Conservation (phyloP, 2,888 invertebrate genomes). For the Matsumyia berberina region DNA sequence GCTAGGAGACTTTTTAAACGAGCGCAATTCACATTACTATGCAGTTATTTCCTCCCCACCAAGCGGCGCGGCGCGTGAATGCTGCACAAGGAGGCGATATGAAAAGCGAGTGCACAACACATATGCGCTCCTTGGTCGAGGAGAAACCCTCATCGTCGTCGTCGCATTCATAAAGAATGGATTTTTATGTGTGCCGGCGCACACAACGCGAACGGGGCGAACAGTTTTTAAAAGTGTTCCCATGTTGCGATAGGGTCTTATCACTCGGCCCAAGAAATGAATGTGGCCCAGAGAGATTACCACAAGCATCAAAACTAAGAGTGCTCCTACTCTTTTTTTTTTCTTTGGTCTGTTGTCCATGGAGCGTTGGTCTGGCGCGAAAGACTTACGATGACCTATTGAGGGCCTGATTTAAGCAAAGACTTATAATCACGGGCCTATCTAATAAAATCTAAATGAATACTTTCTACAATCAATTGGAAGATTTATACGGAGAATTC, state of each 20-base stretch:
- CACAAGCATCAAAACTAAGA: conserved; percentile 66
- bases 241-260: conserved; percentile 75
- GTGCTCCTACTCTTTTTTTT: conserved; percentile 47
- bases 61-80: conserved; percentile 58
- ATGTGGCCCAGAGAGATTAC: conserved; percentile 75
- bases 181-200: conserved; percentile 67
- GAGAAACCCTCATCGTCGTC: conserved; percentile 48
- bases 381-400: conserved; percentile 67
- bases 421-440: conserved; percentile 46
- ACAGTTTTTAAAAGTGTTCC: conserved; percentile 76
- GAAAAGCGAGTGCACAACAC: conserved; percentile 70
- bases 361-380: conserved; percentile 21
- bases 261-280: conserved; percentile 74
- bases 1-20: conserved; percentile 73
- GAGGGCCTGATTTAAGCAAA: conserved; percentile 41
- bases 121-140: conserved; percentile 32
- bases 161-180: conserved; percentile 74
- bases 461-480: conserved; percentile 38
- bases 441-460: conserved; percentile 64
- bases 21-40: conserved; percentile 74
- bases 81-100: conserved; percentile 70
- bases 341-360: conserved; percentile 13
- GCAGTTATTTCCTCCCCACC: conserved; percentile 54
- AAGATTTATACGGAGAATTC: conserved; percentile 57
- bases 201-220: conserved; percentile 55